phyloP scores from a whole-genome alignment of 53 echinoderm and acorn worm genomes.

The Apostichopus leukothele region DNA sequence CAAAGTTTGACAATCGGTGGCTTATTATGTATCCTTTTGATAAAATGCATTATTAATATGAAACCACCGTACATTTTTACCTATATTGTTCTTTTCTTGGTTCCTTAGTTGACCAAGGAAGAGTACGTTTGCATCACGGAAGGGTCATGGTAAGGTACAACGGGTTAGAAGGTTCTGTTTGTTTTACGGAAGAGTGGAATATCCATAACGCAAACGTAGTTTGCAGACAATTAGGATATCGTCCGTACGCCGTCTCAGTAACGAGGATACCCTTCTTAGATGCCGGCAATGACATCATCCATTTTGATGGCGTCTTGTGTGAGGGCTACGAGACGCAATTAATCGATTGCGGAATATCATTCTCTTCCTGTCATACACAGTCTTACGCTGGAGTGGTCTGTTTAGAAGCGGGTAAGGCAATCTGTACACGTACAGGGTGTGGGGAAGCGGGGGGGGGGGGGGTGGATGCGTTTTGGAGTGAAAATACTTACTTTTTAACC shows the following conservation, averaged over 20 bases:
- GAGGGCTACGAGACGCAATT: conserved; percentile 1
- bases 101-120: conserved; percentile 2
- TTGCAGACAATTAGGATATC: conserved; percentile 1
- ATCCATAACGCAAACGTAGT: conserved; percentile 39
- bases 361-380: background rate
- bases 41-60: no score
- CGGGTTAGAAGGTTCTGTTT: conserved; percentile 19
- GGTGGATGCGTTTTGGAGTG: no score
- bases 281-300: background rate
- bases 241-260: conserved; percentile 25
- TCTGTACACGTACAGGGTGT: no score
- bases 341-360: conserved; percentile 7
- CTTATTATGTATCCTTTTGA: no score
- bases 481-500: no score
- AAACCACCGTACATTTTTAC: no score
- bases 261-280: conserved; percentile 5
- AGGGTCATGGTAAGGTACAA: conserved; percentile 21
- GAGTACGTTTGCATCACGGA: conserved; percentile 1
- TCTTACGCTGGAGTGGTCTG: conserved; percentile 21
- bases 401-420: conserved; percentile 14
- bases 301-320: conserved; percentile 19
- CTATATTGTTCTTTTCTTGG: no score
- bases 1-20: no score
- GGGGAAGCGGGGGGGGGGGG: no score
- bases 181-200: conserved; percentile 22